Conservation (phyloP, 1,140 invertebrate species). For the Hormaphis cornu region DNA sequence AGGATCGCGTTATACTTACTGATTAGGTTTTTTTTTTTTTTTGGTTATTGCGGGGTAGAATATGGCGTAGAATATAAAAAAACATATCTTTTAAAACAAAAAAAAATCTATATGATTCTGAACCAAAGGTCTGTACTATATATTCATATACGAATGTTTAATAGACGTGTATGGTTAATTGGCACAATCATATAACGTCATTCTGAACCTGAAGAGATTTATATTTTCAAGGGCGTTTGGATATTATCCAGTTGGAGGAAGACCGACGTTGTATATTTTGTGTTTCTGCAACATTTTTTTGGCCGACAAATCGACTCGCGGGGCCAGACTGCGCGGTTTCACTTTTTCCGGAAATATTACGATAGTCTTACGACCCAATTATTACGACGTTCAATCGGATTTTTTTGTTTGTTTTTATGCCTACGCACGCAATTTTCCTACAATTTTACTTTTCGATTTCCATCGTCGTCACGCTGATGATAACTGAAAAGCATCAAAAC, state of each 20-base stretch:
- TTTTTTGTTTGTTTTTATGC: neutral
- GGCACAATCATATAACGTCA: neutral
- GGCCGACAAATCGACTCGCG: neutral
- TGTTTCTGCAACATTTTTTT: neutral
- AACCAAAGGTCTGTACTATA: no score
- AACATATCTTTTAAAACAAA: no score
- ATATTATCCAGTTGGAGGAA: slow-evolving; percentile 29
- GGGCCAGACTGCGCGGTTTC: neutral
- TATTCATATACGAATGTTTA: neutral
- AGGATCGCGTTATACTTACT: neutral
- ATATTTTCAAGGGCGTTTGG: slow-evolving; percentile 18
- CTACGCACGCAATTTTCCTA: no score
- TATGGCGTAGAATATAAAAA: no score
- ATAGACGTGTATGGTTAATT: neutral
- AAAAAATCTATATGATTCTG: no score
- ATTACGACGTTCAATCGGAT: no score
- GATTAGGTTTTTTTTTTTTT: no score
- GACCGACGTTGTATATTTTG: slow-evolving; percentile 7
- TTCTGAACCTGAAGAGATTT: slow-evolving; percentile 8
- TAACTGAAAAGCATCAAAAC: no score
- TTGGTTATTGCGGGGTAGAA: no score
- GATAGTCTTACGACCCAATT: no score
- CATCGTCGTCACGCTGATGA: no score
- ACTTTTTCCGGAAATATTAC: neutral
- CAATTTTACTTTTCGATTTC: no score